Percentiles rank a stretch among this genome's conserved stretches.
Evolutionary conservation across 2,113 vertebrate species (phyloP).

Genomic region (Ptychochromis oligacanthus): DNA sequence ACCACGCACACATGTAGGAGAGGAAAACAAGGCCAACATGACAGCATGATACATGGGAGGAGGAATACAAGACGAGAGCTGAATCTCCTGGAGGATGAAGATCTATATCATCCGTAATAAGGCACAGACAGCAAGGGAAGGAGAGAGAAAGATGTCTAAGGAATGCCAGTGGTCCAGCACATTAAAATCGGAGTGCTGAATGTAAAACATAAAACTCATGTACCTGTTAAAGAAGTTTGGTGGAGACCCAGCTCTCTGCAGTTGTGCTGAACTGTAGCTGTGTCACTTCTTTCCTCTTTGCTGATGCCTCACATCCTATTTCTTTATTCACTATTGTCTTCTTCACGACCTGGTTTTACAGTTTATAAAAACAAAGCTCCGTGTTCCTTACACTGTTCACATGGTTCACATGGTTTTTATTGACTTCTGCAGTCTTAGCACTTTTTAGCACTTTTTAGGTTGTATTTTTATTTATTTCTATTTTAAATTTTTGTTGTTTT

Average conservation of each 20-base stretch:
- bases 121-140: not conserved
- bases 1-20: not conserved
- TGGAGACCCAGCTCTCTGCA: not conserved
- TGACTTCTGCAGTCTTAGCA: too few species aligned
- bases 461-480: too few species aligned
- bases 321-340: not conserved
- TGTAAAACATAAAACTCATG: not conserved
- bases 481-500: too few species aligned
- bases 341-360: not conserved
- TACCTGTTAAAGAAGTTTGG: not conserved
- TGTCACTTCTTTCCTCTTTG: too few species aligned
- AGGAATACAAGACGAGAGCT: not conserved
- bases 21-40: not conserved
- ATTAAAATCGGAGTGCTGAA: not conserved
- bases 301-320: not conserved
- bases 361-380: too few species aligned
- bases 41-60: not conserved
- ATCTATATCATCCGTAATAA: not conserved
- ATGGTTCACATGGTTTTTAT: too few species aligned
- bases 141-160: not conserved
- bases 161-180: not conserved
- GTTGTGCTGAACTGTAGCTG: not conserved
- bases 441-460: too few species aligned
- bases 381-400: not conserved
- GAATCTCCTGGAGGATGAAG: not conserved